Conservation (phyloP, 2,113 vertebrate species). For the Ancistrus triradiatus region DNA sequence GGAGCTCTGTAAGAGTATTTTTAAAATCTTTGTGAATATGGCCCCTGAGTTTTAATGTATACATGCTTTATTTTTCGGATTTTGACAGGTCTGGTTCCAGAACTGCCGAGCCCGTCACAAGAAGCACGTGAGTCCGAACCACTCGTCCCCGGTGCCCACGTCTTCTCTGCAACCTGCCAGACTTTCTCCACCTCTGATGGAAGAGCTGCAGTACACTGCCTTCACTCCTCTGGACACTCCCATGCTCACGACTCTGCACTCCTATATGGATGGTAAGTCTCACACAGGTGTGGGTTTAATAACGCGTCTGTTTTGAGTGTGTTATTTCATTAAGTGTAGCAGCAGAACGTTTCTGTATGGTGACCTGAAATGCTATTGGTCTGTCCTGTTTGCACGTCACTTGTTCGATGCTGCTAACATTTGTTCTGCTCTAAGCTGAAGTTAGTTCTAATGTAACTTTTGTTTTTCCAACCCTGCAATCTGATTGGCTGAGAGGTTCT, state of each 20-base stretch:
- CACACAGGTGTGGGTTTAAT: not conserved
- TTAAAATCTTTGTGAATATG: too few relatives aligned
- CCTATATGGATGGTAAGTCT: conserved; percentile 91
- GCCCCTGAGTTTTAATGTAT: too few relatives aligned
- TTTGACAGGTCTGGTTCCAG: conserved; percentile 92
- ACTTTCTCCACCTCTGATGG: conserved; percentile 83
- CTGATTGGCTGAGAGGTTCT: too few relatives aligned
- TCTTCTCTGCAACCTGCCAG: conserved; percentile 75
- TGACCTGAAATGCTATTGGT: too few relatives aligned
- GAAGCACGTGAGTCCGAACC: conserved; percentile 86
- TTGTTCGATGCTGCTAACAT: too few relatives aligned
- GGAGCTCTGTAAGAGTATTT: too few relatives aligned
- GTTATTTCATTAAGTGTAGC: too few relatives aligned
- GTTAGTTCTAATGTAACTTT: too few relatives aligned
- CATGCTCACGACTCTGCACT: conserved; percentile 83
- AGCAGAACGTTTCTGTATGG: too few relatives aligned
- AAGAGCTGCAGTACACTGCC: conserved; percentile 87
- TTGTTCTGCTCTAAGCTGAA: too few relatives aligned
- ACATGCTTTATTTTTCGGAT: not conserved
- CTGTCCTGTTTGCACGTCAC: too few relatives aligned
- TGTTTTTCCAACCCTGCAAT: too few relatives aligned
- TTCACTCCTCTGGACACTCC: conserved; percentile 83
- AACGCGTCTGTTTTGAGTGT: not conserved
- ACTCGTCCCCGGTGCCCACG: conserved; percentile 69
- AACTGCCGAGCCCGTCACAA: conserved; percentile 97